Base-by-base conservation (phyloP, 1,140 invertebrate species). In the Neoseiulus cucumeris region DNA sequence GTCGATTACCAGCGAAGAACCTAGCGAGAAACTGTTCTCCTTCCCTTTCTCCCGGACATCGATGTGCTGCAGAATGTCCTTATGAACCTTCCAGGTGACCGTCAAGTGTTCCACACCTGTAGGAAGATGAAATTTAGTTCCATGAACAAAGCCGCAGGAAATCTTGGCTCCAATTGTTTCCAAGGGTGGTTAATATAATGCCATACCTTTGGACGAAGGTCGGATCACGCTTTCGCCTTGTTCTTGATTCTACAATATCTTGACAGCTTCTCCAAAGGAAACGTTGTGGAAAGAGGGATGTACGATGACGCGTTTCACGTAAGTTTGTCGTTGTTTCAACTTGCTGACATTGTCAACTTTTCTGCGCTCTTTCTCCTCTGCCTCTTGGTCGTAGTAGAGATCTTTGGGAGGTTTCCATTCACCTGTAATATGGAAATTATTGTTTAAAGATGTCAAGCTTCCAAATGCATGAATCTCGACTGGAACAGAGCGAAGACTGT, bases 271-370 rank as follows among this genome's bases (percentile, higher is more conserved):
- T 0, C 84, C 82, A 74, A 87, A 98, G 14, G 87, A 88, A 68
- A 98, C 91, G 74, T 99, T 99, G 70, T 96, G 87, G 78, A 98
- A 99, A 0, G 87, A 85, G 0, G 92, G 93, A 80, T 99, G 96
- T 18, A 94, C 88, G 66, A 98, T 98, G 0, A 98, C 92, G 7
- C 96, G 80, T 71, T 96, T 97, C 0, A 93, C 85, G 74, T 87
- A 92, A 47, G 85, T 87, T 75, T 86, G 83, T 42, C 85, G 76
- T 71, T 88, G 86, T 5, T 84, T 76, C 72, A 91, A 87, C 70
- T 87, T 89, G 6, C 84, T 81, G 59, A 92, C 87, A 65, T 84
- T 83, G 22, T 59, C 22, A 70, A 91, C 88, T 47, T 82, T 81
- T 59, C 86, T 82, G 1, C 80, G 78, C 70, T 94, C 89, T 65